Evolutionary conservation across 2,113 vertebrate genomes (phyloP).

Genomic region (Carlito syrichta): DNA sequence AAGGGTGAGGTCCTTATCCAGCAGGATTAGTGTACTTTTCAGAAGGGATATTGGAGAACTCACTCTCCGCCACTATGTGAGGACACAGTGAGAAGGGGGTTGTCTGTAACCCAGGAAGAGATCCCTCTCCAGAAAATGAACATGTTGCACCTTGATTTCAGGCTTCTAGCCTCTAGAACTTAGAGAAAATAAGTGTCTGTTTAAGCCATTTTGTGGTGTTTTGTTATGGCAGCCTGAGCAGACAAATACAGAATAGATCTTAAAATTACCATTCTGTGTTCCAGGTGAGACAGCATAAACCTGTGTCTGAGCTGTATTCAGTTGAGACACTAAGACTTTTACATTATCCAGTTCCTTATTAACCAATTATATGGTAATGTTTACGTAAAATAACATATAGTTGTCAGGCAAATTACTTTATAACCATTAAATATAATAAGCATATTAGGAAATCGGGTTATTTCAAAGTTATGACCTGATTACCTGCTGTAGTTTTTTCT

Average conservation of each 20-base stretch:
- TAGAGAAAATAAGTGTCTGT: background rate
- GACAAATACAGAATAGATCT: background rate
- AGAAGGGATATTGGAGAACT: background rate
- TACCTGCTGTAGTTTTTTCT: background rate
- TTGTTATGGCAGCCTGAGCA: background rate
- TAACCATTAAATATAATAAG: background rate
- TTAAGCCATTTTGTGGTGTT: background rate
- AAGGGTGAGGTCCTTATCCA: background rate
- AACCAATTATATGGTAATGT: background rate
- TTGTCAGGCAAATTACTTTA: slow-evolving; percentile 1
- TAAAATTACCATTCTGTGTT: background rate
- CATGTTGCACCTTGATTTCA: background rate
- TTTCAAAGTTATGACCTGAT: background rate
- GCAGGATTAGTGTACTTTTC: background rate
- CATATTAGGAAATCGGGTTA: background rate
- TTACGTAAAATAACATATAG: slow-evolving; percentile 10
- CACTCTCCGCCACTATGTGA: background rate
- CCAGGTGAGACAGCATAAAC: background rate
- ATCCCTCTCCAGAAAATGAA: background rate
- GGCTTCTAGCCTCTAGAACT: background rate
- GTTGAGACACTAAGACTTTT: background rate
- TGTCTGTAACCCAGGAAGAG: background rate
- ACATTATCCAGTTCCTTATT: background rate
- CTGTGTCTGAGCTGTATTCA: background rate
- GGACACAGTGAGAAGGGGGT: background rate